Evolutionary conservation across 2,113 vertebrate species (phyloP).

Genomic region (Polyodon spathula): DNA sequence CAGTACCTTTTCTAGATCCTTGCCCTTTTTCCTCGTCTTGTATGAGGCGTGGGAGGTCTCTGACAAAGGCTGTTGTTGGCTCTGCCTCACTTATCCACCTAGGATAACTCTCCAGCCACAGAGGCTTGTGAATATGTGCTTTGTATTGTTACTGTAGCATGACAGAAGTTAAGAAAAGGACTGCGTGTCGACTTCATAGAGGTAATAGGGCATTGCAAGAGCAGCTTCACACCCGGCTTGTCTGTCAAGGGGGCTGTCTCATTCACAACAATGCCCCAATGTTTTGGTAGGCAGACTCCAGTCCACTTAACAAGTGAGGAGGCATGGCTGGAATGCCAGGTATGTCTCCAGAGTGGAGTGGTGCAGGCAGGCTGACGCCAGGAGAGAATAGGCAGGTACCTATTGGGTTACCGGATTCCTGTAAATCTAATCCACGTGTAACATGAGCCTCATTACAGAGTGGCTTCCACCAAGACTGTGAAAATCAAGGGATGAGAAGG

Average conservation of each 20-base stretch:
- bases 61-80: constrained; percentile 11
- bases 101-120: constrained; percentile 31
- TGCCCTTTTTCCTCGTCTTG: constrained; percentile 38
- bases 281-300: constrained; percentile 68
- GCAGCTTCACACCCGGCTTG: constrained; percentile 65
- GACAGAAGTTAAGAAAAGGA: constrained; percentile 39
- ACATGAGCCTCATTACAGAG: constrained; percentile 74
- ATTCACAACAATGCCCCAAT: constrained; percentile 62
- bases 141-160: constrained; percentile 34
- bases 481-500: constrained; percentile 54
- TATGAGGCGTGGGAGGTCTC: constrained; percentile 14
- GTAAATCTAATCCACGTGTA: constrained; percentile 76
- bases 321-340: constrained; percentile 76
- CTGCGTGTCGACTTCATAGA: constrained; percentile 38
- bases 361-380: constrained; percentile 76
- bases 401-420: constrained; percentile 83
- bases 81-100: constrained; percentile 26
- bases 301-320: constrained; percentile 66
- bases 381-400: constrained; percentile 74
- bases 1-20: constrained; percentile 26
- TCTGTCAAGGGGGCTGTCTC: constrained; percentile 59
- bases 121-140: constrained; percentile 35
- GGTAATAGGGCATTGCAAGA: constrained; percentile 59
- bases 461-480: constrained; percentile 56
- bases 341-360: constrained; percentile 69